A percentile compares a stretch with the other conserved stretches of the same genome.
Conservation (phyloP, 2,888 invertebrate species). For the Tryphoninae sp. region DNA sequence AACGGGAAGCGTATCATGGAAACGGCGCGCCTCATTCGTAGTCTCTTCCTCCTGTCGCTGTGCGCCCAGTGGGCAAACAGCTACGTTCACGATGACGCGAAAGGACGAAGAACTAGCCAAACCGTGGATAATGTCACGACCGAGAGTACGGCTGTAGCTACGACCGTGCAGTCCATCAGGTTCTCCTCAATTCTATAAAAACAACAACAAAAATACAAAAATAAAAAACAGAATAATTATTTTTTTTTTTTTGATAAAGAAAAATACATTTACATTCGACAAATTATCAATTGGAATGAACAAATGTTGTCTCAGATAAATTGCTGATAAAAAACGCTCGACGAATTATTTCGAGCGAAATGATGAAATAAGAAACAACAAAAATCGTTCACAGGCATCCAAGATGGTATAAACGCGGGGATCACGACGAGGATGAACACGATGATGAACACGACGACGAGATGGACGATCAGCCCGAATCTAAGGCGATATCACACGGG, state of each 20-base stretch:
- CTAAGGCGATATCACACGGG: constrained; percentile 83
- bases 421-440: constrained; percentile 61
- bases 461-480: constrained; percentile 80
- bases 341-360: neutral
- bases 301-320: no score
- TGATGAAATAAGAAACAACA: constrained; percentile 18
- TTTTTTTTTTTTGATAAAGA: neutral
- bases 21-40: constrained; percentile 62
- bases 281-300: no score
- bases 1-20: constrained; percentile 59
- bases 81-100: constrained; percentile 32
- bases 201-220: no score
- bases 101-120: constrained; percentile 54
- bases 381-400: constrained; percentile 67
- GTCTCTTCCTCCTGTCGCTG: constrained; percentile 67
- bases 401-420: constrained; percentile 71
- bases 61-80: constrained; percentile 61
- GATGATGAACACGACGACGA: constrained; percentile 76
- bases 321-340: neutral
- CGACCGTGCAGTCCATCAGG: constrained; percentile 73
- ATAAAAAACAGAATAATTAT: neutral
- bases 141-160: constrained; percentile 66
- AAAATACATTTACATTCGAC: no score
- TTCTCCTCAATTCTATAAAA: constrained; percentile 46
- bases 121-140: constrained; percentile 63